These are phyloP conservation scores for Podilymbus podiceps DNA, from an alignment of 2,113 vertebrate genomes.

Conservation along the genomic window DNA sequence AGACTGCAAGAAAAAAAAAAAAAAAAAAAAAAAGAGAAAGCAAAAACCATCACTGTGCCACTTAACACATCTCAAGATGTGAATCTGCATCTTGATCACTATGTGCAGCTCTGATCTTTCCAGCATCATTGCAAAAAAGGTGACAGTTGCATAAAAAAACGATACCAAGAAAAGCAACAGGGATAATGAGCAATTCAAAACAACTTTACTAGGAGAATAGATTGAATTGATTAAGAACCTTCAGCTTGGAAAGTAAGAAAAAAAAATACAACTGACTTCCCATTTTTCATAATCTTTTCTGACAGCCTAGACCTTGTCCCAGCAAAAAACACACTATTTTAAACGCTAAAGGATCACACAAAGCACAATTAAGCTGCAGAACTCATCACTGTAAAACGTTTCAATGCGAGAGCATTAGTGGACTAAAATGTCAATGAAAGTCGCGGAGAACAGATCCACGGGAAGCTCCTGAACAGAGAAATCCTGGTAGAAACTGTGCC, in stretches of 20 bases:
- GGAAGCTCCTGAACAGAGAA: background rate
- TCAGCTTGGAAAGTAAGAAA: background rate
- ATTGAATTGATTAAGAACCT: background rate
- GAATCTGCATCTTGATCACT: background rate
- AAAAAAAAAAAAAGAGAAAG: background rate
- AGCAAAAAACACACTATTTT: background rate
- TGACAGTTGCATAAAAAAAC: background rate
- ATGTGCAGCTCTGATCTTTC: background rate
- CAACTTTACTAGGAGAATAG: background rate
- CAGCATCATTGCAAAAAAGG: background rate
- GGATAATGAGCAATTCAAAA: background rate
- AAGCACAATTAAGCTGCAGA: background rate
- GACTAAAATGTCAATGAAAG: rapidly evolving
- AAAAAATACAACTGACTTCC: rapidly evolving
- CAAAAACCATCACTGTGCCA: background rate
- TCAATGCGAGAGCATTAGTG: rapidly evolving
- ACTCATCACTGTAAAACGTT: background rate
- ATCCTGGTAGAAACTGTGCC: rapidly evolving
- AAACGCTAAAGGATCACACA: background rate
- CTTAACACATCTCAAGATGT: background rate
- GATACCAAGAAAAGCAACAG: background rate
- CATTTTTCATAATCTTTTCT: background rate
- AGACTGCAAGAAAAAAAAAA: background rate
- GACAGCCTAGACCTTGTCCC: background rate
- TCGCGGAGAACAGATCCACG: rapidly evolving